Evolutionary conservation across 2,113 vertebrate genomes (phyloP).

Genomic region (Aramus guarauna): DNA sequence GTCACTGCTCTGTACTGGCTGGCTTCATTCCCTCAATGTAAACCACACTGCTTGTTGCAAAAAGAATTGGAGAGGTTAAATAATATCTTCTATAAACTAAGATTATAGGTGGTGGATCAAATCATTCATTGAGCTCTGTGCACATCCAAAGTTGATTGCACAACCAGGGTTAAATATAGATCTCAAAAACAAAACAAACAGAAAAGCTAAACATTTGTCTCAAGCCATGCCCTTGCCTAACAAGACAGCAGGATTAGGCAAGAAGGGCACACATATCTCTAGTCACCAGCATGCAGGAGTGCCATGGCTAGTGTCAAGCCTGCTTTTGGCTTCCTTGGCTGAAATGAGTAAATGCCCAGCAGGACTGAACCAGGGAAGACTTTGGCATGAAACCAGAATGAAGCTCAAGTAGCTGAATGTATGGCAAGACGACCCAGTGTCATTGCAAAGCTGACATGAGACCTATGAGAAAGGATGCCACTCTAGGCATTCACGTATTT

Average conservation of each 20-base stretch:
- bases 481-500: neutral
- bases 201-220: neutral
- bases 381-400: neutral
- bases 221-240: neutral
- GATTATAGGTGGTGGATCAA: neutral
- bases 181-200: neutral
- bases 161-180: neutral
- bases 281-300: neutral
- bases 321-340: neutral
- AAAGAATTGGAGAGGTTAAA: neutral
- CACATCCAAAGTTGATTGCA: neutral
- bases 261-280: neutral
- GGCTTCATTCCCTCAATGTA: neutral
- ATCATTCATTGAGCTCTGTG: neutral
- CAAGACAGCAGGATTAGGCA: neutral
- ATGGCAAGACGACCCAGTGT: neutral
- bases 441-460: neutral
- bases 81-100: neutral
- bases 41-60: neutral
- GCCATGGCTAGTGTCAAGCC: fast-evolving
- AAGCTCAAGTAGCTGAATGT: neutral
- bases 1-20: neutral
- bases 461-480: neutral
- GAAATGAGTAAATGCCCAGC: neutral
- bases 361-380: neutral